Evolutionary conservation across 2,888 invertebrate genomes (phyloP), one percentile per base, ranked within the genome.

Genomic region (Steromphala cineraria): DNA sequence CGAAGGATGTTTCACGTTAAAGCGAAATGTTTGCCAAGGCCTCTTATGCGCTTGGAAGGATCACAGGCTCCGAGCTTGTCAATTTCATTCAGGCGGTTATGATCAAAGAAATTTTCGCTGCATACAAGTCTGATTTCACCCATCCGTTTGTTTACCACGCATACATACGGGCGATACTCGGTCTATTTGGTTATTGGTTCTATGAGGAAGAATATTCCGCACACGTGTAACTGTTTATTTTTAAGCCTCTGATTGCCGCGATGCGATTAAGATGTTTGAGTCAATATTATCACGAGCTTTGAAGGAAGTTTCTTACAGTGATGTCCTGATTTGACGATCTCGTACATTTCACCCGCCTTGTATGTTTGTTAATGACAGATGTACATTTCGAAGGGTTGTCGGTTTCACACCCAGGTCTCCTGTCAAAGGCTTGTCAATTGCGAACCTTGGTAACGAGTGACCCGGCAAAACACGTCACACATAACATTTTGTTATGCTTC

Each of bases 101-200:
- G 36, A 71, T 71, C 71, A 71, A 71, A 71, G 71, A 36, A 19
- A 31, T 46, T n/a, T 71, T 31, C 31, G 71, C 36, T 31, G 71
- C 71, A 31, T 40, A 71, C 40, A 71, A 31, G 36, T 36, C 71
- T 71, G 71, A 71, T 71, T 71, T 71, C 28, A 36, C 36, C 40
- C 71, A 71, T 71, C 71, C 71, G 71, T 71, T 71, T 71, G 71
- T 71, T 71, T 71, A 36, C 36, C 71, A n/a, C 36, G 71, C 71
- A 71, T 40, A 71, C 71, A 71, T 19, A 10, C 28, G 71, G 71
- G 71, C 36, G 71, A 36, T 71, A 71, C 71, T 31, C 19, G 71
- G 36, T 31, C 71, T 71, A 71, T 71, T 71, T 71, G 40, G 36
- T 36, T 71, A 71, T 71, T 36, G 19, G 71, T 71, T 71, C 71